Evolutionary conservation across 1,140 invertebrate species (phyloP).

Genomic region (Drosophila prosaltans): DNA sequence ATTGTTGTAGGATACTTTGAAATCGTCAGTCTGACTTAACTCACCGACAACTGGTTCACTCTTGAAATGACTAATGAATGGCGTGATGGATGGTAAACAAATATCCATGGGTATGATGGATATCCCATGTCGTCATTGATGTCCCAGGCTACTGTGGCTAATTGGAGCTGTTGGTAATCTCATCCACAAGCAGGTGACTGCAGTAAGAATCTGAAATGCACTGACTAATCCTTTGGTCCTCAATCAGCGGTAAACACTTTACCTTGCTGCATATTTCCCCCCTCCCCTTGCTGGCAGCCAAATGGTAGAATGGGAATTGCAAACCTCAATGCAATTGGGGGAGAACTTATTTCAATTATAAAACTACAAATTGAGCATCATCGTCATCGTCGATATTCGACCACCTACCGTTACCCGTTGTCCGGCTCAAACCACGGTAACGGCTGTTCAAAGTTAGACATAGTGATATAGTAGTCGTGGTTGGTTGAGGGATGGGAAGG

Average conservation of each 20-base stretch:
- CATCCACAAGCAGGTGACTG: slow-evolving; percentile 1
- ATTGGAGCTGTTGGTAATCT: slow-evolving; percentile 28
- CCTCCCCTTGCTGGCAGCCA: neutral
- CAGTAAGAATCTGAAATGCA: slow-evolving; percentile 7
- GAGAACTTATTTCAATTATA: slow-evolving; percentile 63
- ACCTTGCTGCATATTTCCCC: neutral
- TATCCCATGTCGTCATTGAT: neutral
- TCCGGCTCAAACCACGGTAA: slow-evolving; percentile 10
- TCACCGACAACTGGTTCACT: neutral
- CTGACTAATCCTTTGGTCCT: slow-evolving; percentile 11
- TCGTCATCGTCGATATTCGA: slow-evolving; percentile 18
- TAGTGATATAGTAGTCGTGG: neutral
- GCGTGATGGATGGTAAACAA: slow-evolving; percentile 1
- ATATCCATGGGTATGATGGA: slow-evolving; percentile 4
- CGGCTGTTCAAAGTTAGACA: slow-evolving; percentile 9
- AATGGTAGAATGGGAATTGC: neutral
- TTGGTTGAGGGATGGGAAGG: neutral
- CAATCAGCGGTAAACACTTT: slow-evolving; percentile 26
- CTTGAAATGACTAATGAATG: neutral
- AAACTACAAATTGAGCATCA: slow-evolving; percentile 60
- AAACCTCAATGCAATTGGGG: slow-evolving; percentile 7
- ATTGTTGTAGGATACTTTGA: neutral
- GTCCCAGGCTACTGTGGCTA: slow-evolving; percentile 14
- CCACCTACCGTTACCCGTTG: neutral
- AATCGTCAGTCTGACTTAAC: neutral